These are phyloP conservation scores for Callorhinus ursinus DNA, from an alignment of 2,113 vertebrate species.

Conservation along the genomic window DNA sequence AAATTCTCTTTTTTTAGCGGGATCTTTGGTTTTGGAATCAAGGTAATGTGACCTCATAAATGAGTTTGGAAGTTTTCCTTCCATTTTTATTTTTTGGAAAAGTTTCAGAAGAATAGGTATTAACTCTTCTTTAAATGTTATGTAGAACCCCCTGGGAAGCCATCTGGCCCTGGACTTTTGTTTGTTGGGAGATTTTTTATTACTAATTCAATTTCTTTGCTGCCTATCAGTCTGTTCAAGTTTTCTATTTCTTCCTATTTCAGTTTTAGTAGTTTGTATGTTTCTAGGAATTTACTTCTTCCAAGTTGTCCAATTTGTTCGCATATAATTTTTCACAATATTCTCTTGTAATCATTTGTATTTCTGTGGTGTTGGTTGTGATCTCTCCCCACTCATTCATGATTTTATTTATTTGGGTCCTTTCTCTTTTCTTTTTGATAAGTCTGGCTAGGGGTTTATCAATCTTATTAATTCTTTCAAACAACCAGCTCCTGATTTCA, in stretches of 20 bases:
- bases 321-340: too few species aligned
- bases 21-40: neutral
- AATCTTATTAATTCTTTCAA: too few species aligned
- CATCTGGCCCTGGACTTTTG: neutral
- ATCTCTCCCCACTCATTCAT: too few species aligned
- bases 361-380: too few species aligned
- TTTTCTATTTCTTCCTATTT: neutral
- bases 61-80: neutral
- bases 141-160: neutral
- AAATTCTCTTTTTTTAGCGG: neutral
- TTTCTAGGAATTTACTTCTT: neutral
- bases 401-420: too few species aligned
- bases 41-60: neutral
- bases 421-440: too few species aligned
- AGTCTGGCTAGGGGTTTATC: too few species aligned
- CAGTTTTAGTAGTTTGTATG: neutral
- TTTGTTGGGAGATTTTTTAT: neutral
- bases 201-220: neutral
- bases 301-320: neutral
- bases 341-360: too few species aligned
- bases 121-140: neutral
- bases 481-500: neutral
- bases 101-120: neutral
- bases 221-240: neutral
- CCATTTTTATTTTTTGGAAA: neutral